phyloP scores from a whole-genome alignment of 2,113 vertebrate species.

The Ctenodactylus gundi region DNA sequence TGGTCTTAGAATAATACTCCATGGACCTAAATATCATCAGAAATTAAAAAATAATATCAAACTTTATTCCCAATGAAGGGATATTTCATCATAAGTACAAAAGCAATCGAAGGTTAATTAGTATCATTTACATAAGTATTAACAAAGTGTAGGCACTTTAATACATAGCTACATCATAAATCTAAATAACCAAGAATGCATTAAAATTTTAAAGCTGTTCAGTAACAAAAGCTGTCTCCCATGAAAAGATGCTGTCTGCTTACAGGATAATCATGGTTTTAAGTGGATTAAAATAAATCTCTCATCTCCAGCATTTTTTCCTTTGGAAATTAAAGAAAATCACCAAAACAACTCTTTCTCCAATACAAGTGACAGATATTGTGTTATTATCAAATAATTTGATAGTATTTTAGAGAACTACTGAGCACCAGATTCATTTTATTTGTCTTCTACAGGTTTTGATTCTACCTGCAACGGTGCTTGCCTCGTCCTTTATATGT shows the following conservation, averaged over 20 bases:
- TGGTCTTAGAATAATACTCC: neutral
- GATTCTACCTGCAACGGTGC: neutral
- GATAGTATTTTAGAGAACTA: neutral
- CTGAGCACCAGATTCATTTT: neutral
- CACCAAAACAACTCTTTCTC: neutral
- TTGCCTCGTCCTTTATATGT: neutral
- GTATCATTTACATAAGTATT: slow-evolving; percentile 3
- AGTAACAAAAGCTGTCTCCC: neutral
- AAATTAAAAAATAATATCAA: neutral
- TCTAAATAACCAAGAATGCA: neutral
- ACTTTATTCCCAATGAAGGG: neutral
- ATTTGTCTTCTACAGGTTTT: neutral
- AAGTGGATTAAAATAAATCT: neutral
- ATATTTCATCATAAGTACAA: slow-evolving; percentile 18
- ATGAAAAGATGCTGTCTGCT: neutral
- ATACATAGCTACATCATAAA: neutral
- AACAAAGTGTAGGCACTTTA: neutral
- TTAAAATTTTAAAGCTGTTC: too few species aligned
- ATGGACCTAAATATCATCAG: neutral
- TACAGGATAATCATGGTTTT: neutral
- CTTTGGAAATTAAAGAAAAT: neutral
- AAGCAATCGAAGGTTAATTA: neutral
- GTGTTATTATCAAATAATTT: neutral
- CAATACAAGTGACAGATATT: neutral
- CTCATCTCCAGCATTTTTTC: neutral